Percentiles rank a stretch among this genome's conserved stretches.
phyloP scores from a whole-genome alignment of 2,888 invertebrate genomes.

The Synergus itoensis region DNA sequence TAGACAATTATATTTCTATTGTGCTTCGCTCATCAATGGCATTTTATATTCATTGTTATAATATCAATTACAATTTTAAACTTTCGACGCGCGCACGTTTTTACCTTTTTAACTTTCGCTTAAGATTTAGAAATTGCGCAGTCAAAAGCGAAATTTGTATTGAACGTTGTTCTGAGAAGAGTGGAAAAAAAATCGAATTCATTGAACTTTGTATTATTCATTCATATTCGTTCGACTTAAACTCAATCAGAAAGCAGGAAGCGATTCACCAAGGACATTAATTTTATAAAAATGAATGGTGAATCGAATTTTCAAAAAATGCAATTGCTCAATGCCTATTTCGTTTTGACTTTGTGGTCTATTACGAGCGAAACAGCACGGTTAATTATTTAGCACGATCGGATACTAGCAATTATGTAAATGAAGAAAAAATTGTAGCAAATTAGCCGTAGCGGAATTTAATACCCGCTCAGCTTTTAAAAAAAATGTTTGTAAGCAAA shows the following conservation, averaged over 20 bases:
- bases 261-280: neutral
- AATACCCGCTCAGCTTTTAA: conserved; percentile 56
- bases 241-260: neutral
- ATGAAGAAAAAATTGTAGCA: conserved; percentile 50
- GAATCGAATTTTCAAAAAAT: conserved; percentile 22
- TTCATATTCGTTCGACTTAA: neutral
- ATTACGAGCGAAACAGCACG: conserved; percentile 24
- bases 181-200: neutral
- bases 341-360: conserved; percentile 23
- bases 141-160: conserved; percentile 33
- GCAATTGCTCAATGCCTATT: conserved; percentile 37
- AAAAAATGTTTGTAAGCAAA: conserved; percentile 33
- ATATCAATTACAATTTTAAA: conserved; percentile 1
- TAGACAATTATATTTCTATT: neutral
- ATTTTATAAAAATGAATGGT: conserved; percentile 7
- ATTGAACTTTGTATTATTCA: conserved; percentile 23
- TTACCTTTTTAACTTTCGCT: conserved; percentile 17
- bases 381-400: conserved; percentile 47
- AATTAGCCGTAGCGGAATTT: conserved; percentile 60
- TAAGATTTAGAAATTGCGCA: neutral
- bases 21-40: conserved; percentile 27
- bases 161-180: neutral
- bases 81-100: conserved; percentile 19
- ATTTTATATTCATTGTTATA: conserved; percentile 28
- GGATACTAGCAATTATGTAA: conserved; percentile 48